Percentiles rank a stretch among this genome's conserved stretches.
Evolutionary conservation across 1,140 invertebrate species (phyloP).

Genomic region (Zaprionus camerounensis): DNA sequence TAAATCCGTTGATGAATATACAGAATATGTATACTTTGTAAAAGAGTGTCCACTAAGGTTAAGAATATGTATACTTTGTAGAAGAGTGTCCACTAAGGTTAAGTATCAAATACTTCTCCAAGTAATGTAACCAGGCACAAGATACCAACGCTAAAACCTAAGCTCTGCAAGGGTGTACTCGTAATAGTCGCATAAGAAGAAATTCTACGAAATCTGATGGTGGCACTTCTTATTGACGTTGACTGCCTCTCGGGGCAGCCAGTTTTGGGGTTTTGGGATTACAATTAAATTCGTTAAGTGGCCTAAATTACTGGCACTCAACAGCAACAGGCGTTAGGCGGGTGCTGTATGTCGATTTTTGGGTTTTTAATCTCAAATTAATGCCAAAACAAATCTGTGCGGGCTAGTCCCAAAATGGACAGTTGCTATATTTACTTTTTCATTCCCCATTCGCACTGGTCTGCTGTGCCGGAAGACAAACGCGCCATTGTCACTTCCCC

Average conservation of each 20-base stretch:
- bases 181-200: too few species aligned
- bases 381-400: constrained; percentile 69
- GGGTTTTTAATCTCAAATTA: constrained; percentile 65
- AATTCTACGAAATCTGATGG: too few species aligned
- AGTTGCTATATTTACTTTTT: constrained; percentile 52
- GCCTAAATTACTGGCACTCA: constrained; percentile 32
- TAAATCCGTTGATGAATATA: too few species aligned
- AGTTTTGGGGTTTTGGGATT: neutral
- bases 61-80: too few species aligned
- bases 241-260: too few species aligned
- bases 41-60: too few species aligned
- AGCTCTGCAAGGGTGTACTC: too few species aligned
- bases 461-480: constrained; percentile 49
- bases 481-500: constrained; percentile 42
- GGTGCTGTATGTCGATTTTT: constrained; percentile 32
- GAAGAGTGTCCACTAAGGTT: too few species aligned
- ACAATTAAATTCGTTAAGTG: constrained; percentile 50
- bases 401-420: constrained; percentile 32
- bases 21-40: too few species aligned
- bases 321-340: constrained; percentile 25
- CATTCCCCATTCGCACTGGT: constrained; percentile 1
- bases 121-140: too few species aligned
- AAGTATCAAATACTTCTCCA: too few species aligned
- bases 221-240: neutral
- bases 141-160: too few species aligned